Evolutionary conservation across 2,113 vertebrate genomes (phyloP).

Genomic region (Lepidothrix coronata): DNA sequence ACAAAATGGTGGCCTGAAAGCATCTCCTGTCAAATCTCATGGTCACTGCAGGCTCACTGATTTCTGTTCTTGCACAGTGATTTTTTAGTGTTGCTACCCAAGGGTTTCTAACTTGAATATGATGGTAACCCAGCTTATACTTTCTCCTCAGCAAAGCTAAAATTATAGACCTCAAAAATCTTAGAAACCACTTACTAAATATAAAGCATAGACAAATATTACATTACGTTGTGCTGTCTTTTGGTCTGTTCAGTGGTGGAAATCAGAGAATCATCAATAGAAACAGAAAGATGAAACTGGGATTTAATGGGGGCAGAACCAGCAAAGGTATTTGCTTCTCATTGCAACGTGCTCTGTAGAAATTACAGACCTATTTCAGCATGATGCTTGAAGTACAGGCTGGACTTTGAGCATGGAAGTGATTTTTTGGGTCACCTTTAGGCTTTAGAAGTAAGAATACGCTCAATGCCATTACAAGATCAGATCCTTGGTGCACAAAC

Average conservation of each 20-base stretch:
- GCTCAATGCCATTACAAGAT: rapidly evolving
- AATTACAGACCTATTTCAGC: neutral
- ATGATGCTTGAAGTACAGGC: rapidly evolving
- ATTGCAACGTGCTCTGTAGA: neutral
- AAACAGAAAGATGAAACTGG: neutral
- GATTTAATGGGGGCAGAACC: neutral
- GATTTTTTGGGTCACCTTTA: rapidly evolving
- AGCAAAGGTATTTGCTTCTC: neutral
- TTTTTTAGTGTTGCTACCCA: neutral
- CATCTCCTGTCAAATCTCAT: neutral
- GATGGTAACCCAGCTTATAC: too few species aligned
- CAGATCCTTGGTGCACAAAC: neutral
- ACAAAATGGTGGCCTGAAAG: constrained; percentile 37
- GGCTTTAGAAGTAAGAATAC: neutral
- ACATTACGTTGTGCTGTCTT: too few species aligned
- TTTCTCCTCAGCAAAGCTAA: too few species aligned
- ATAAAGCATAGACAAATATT: too few species aligned
- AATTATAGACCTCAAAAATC: too few species aligned
- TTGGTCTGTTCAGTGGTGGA: neutral
- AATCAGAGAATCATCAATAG: neutral
- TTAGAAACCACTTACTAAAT: too few species aligned
- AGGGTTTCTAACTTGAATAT: neutral
- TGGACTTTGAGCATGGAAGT: neutral
- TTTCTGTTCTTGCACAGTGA: neutral
- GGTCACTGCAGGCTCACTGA: neutral